A percentile compares a stretch with the other conserved stretches of the same genome.
Conservation (phyloP, 2,888 invertebrate species). For the Physocephala rufipes region DNA sequence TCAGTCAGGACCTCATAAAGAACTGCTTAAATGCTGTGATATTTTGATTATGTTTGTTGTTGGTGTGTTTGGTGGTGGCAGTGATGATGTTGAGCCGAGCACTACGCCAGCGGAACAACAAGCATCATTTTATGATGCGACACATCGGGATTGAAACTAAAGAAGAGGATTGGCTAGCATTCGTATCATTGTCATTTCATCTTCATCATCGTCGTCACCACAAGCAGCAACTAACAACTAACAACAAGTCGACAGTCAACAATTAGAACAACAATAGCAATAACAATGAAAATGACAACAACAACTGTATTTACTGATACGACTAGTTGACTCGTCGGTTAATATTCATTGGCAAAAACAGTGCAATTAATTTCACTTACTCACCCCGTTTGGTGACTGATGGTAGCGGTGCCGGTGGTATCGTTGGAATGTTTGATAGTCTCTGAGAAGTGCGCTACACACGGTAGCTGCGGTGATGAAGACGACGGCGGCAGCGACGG, state of each 20-base stretch:
- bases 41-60: not conserved
- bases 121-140: constrained; percentile 26
- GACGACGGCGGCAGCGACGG: too few relatives aligned
- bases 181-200: too few relatives aligned
- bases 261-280: constrained; percentile 23
- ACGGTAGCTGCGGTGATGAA: too few relatives aligned
- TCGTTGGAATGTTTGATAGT: not conserved
- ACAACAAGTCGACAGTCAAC: constrained; percentile 21
- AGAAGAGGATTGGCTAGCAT: too few relatives aligned
- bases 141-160: too few relatives aligned
- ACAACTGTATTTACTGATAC: constrained; percentile 40
- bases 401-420: not conserved
- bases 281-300: constrained; percentile 27
- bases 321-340: constrained; percentile 55
- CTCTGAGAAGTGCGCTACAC: constrained; percentile 27
- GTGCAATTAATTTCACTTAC: constrained; percentile 65
- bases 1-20: constrained; percentile 19
- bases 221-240: constrained; percentile 37
- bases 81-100: constrained; percentile 25
- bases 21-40: constrained; percentile 20
- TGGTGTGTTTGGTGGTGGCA: not conserved
- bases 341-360: constrained; percentile 60
- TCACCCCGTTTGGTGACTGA: constrained; percentile 36
- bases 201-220: constrained; percentile 13
- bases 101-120: constrained; percentile 14